Base-by-base conservation (phyloP, 2,113 vertebrate genomes). In the Empidonax traillii region DNA sequence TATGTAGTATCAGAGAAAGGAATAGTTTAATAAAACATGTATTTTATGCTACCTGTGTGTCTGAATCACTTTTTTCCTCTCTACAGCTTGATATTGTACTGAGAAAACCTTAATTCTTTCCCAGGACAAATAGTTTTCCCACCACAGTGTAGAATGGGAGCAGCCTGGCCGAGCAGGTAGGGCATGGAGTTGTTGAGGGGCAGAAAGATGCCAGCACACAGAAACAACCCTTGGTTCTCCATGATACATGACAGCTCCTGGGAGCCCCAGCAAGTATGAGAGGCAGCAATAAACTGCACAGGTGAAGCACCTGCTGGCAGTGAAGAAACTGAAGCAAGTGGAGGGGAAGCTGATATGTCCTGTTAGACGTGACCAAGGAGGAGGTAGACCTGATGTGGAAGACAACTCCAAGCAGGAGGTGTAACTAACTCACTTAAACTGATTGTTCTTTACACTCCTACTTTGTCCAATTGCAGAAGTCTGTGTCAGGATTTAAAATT, bases 401-500 rank as follows among this genome's bases (percentile, higher is more conserved):
- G 25, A 59, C n/a, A 58, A 3, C 13, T 37, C 27, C 17, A 43
- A 68, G 39, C 33, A 68, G 43, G 41, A 74, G 16, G 3, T 49
- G 14, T 52, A 52, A 52, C 51, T 28, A 52, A 39, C 24, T 74
- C 44, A 39, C 12, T 92, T 77, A 67, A 85, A 80, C 49, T 53
- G 63, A 23, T 78, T 78, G 44, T 61, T 86, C 51, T 82, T 88
- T 58, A 59, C 2, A 31, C 11, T 86, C 37, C 14, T 47, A 41
- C 12, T 61, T 84, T 86, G 27, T 83, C 49, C 76, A 35, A 8
- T 37, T 87, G 37, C 51, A 85, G 43, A 89, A 72, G 19, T 24
- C 74, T 58, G 20, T 75, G 47, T 67, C 52, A 82, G 56, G 52
- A 79, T 89, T 92, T 89, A 82, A 94, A 92, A 91, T 65, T 89